Percentiles rank a stretch among this genome's conserved stretches.
These are phyloP conservation scores for Bellardia bayeri DNA, from an alignment of 2,888 invertebrate genomes.

Conservation along the genomic window DNA sequence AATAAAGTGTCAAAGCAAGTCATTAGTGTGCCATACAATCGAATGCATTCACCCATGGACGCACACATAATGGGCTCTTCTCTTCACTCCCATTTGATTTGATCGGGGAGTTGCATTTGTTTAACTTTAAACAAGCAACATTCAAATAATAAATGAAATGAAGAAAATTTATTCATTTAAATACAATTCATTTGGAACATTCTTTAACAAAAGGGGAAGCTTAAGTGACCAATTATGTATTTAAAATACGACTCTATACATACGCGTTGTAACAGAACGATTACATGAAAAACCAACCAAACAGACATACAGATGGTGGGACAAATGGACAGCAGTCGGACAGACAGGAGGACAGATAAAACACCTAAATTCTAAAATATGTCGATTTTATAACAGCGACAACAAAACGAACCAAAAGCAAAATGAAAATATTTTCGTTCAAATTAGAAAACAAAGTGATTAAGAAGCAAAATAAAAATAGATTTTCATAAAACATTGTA, in stretches of 20 bases:
- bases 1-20: slow-evolving; percentile 55
- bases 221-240: slow-evolving; percentile 66
- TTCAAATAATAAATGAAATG: slow-evolving; percentile 25
- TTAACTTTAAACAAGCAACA: slow-evolving; percentile 30
- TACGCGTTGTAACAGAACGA: neutral
- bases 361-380: too few species aligned
- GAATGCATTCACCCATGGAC: neutral
- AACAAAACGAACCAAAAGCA: slow-evolving; percentile 17
- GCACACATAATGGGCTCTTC: neutral
- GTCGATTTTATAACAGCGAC: slow-evolving; percentile 27
- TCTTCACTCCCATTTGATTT: neutral
- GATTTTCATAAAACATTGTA: neutral
- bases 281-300: slow-evolving; percentile 1
- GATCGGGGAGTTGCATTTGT: slow-evolving; percentile 31
- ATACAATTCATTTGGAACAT: slow-evolving; percentile 35
- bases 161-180: slow-evolving; percentile 39
- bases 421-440: slow-evolving; percentile 33
- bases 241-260: slow-evolving; percentile 60
- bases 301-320: neutral
- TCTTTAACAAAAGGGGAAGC: slow-evolving; percentile 56
- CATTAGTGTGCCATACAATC: slow-evolving; percentile 28
- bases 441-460: slow-evolving; percentile 43
- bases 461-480: slow-evolving; percentile 21
- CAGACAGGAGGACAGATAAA: slow-evolving; percentile 6
- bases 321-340: neutral